A percentile compares a stretch with the other conserved stretches of the same genome.
Evolutionary conservation across 2,888 invertebrate genomes (phyloP).

Genomic region (Drosophila formosana): DNA sequence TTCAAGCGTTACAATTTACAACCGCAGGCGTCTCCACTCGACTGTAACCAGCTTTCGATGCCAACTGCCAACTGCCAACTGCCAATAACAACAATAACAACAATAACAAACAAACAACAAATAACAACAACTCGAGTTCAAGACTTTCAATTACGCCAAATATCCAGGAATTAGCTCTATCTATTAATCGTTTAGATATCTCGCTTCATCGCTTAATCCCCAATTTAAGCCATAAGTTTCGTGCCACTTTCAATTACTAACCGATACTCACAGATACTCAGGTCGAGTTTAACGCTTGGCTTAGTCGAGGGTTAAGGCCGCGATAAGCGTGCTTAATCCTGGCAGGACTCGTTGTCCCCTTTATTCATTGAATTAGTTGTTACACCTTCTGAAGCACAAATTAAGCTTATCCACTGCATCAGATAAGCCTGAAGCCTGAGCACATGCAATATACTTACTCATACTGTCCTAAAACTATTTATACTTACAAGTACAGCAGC

Average conservation of each 20-base stretch:
- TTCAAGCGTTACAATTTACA: constrained; percentile 78
- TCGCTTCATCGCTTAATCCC: constrained; percentile 38
- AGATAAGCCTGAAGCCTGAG: neutral
- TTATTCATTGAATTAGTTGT: constrained; percentile 63
- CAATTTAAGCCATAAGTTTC: constrained; percentile 39
- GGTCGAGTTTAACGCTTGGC: constrained; percentile 63
- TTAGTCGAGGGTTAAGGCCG: constrained; percentile 52
- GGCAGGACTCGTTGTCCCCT: constrained; percentile 3
- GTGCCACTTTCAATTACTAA: constrained; percentile 72
- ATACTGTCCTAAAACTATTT: too few relatives aligned
- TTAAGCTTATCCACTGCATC: neutral
- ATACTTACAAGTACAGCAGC: too few relatives aligned
- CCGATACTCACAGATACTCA: constrained; percentile 17
- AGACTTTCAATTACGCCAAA: constrained; percentile 54
- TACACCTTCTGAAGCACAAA: constrained; percentile 44
- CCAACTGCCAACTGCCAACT: constrained; percentile 8
- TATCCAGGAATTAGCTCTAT: constrained; percentile 47
- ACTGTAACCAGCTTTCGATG: constrained; percentile 60
- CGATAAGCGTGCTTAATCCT: constrained; percentile 77
- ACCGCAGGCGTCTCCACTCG: constrained; percentile 53
- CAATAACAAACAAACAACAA: neutral
- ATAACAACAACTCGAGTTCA: constrained; percentile 9
- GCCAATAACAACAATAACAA: neutral
- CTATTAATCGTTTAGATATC: constrained; percentile 35
- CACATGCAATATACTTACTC: too few relatives aligned